Percentiles rank a stretch among this genome's conserved stretches.
Conservation (phyloP, 2,797 vertebrate species). For the Falco rusticolus region DNA sequence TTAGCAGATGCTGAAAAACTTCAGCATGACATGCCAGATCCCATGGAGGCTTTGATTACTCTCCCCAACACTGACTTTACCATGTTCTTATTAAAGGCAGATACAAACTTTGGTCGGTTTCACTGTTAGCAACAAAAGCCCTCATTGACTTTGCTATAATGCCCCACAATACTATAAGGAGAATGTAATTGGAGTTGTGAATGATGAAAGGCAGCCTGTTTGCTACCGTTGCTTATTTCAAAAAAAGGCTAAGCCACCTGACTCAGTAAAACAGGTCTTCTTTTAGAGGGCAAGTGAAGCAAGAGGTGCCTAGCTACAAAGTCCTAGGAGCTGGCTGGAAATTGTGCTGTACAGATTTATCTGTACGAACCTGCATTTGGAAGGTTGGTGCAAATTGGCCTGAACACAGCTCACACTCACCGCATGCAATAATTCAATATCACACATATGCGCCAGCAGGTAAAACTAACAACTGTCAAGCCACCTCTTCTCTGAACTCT, state of each 20-base stretch:
- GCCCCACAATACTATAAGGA: background rate
- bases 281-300: background rate
- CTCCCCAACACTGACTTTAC: background rate
- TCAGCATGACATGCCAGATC: background rate
- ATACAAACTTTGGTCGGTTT: background rate
- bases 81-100: background rate
- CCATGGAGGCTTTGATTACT: background rate
- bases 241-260: background rate
- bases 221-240: background rate
- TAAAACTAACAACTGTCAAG: background rate
- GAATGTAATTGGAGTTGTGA: background rate
- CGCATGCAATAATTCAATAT: background rate
- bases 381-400: background rate
- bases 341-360: background rate
- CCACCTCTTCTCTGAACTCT: background rate
- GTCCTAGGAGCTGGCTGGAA: background rate
- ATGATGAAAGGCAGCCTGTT: background rate
- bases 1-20: constrained; percentile 40
- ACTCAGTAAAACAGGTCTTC: background rate
- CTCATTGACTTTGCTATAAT: background rate
- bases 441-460: background rate
- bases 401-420: background rate
- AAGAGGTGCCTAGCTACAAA: background rate
- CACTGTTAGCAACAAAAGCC: background rate
- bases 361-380: background rate